Conservation (phyloP, 2,888 invertebrate genomes). For the Quadroppia sp. region DNA sequence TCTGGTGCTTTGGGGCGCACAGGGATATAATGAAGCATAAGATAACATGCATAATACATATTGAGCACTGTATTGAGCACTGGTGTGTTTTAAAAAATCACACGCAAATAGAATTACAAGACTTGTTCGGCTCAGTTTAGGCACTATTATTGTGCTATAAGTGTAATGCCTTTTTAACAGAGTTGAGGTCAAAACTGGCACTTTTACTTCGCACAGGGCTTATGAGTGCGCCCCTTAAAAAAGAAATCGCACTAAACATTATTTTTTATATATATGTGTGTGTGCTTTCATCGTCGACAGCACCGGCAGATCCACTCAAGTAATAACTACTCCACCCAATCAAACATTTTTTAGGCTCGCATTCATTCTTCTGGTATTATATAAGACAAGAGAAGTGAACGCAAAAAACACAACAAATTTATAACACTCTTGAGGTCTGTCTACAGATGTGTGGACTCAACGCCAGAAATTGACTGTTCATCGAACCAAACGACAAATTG, state of each 20-base stretch:
- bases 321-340: slow-evolving; percentile 23
- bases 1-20: not conserved
- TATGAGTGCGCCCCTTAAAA: not conserved
- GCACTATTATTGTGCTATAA: not conserved
- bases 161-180: slow-evolving; percentile 24
- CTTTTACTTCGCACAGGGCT: not conserved
- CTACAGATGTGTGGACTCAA: not conserved
- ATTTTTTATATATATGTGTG: not conserved
- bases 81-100: not conserved
- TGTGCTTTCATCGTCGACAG: not conserved
- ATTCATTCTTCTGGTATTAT: not conserved
- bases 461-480: not conserved
- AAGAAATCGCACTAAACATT: not conserved
- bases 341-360: slow-evolving; percentile 6
- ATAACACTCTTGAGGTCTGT: slow-evolving; percentile 15
- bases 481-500: slow-evolving; percentile 5
- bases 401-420: not conserved
- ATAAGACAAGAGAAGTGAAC: not conserved
- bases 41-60: too few species aligned
- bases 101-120: slow-evolving; percentile 8
- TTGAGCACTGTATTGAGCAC: not conserved
- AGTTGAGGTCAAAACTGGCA: slow-evolving; percentile 8
- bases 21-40: not conserved
- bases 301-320: not conserved
- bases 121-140: not conserved